Percentiles rank a stretch among this genome's conserved stretches.
Evolutionary conservation across 2,888 invertebrate genomes (phyloP).

Genomic region (Masnerella sp.): DNA sequence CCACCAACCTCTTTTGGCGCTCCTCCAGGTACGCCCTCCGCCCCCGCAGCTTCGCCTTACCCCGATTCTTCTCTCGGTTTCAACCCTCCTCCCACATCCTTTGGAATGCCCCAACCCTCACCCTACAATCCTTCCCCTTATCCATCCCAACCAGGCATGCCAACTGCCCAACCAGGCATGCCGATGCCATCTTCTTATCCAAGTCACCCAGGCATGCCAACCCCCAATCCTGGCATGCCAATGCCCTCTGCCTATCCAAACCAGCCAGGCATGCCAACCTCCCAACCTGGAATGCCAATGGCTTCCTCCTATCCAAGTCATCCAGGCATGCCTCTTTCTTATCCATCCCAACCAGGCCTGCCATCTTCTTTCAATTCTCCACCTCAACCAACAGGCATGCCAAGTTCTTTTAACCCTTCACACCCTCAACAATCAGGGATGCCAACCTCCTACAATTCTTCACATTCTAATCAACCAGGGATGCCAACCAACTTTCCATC

Average conservation of each 20-base stretch:
- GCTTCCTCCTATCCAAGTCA: slow-evolving; percentile 64
- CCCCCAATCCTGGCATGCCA: slow-evolving; percentile 51
- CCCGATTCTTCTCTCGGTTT: slow-evolving; percentile 62
- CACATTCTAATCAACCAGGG: too few relatives aligned
- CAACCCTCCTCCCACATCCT: slow-evolving; percentile 66
- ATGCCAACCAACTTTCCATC: too few relatives aligned
- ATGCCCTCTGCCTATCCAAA: slow-evolving; percentile 62
- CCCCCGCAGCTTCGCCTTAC: slow-evolving; percentile 68
- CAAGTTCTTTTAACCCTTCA: slow-evolving; percentile 6
- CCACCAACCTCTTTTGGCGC: slow-evolving; percentile 73
- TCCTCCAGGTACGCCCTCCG: slow-evolving; percentile 74
- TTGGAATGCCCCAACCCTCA: slow-evolving; percentile 73
- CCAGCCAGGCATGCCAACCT: slow-evolving; percentile 65
- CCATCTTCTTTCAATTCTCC: slow-evolving; percentile 37
- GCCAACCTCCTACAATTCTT: too few relatives aligned
- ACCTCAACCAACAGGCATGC: slow-evolving; percentile 47
- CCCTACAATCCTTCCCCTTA: slow-evolving; percentile 61
- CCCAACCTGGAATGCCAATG: slow-evolving; percentile 69
- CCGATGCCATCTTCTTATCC: slow-evolving; percentile 60
- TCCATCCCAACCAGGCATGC: slow-evolving; percentile 58
- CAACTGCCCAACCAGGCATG: slow-evolving; percentile 44
- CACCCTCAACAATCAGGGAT: neutral
- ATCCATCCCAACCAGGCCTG: slow-evolving; percentile 48
- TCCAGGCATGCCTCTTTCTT: slow-evolving; percentile 59
- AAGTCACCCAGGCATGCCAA: slow-evolving; percentile 68